A percentile compares a stretch with the other conserved stretches of the same genome.
phyloP scores from a whole-genome alignment of 2,113 vertebrate genomes.

The Gobius niger region DNA sequence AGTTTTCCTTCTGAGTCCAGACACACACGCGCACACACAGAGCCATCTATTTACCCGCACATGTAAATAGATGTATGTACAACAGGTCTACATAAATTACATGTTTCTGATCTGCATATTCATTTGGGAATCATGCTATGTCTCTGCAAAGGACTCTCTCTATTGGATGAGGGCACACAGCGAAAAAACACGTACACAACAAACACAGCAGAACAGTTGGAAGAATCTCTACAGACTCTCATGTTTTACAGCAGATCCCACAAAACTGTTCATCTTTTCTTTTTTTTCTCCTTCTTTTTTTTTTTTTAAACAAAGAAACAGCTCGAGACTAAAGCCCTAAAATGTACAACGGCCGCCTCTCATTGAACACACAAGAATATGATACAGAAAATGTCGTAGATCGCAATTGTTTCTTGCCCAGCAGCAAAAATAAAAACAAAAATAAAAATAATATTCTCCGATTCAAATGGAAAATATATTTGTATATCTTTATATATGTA shows the following conservation, averaged over 20 bases:
- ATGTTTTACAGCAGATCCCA: conserved; percentile 59
- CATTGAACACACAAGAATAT: conserved; percentile 62
- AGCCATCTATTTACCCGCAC: conserved; percentile 73
- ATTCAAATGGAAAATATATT: conserved; percentile 82
- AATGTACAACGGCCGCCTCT: conserved; percentile 69
- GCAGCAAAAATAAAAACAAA: conserved; percentile 79
- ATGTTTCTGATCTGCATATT: conserved; percentile 78
- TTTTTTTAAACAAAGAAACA: conserved; percentile 57
- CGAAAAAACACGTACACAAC: conserved; percentile 72
- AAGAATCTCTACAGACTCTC: conserved; percentile 69
- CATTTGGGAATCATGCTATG: conserved; percentile 76
- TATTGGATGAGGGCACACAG: conserved; percentile 70
- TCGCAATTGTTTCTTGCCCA: conserved; percentile 67
- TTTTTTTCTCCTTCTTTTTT: not conserved
- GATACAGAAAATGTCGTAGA: conserved; percentile 64
- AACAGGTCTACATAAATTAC: conserved; percentile 79
- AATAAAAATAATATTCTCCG: conserved; percentile 79
- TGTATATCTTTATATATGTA: conserved; percentile 81
- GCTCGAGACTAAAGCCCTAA: conserved; percentile 62
- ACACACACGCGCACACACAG: conserved; percentile 69
- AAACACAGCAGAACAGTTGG: conserved; percentile 67
- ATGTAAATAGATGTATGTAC: conserved; percentile 79
- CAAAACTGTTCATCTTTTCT: conserved; percentile 53
- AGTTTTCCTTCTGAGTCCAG: conserved; percentile 71
- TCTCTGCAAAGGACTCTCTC: conserved; percentile 71